Base-by-base conservation (phyloP, 30 jellyfish, hydroid and myxozoan species). In the Aurelia aurita complex sp. Pacific region DNA sequence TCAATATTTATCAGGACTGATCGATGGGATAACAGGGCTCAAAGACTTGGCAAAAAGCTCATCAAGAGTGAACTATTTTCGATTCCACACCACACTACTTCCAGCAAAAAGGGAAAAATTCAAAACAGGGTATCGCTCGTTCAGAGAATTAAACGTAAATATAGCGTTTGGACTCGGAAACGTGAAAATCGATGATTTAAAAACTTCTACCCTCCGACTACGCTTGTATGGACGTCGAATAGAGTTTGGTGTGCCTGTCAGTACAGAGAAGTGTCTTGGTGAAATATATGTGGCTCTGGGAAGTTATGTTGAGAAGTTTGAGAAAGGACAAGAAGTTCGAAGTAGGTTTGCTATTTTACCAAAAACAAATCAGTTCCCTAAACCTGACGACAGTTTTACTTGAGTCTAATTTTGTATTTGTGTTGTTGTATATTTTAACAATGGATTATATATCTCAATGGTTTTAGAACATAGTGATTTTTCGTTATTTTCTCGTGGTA, bases 171-270 rank as follows among this genome's bases (percentile, higher is more conserved):
- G 55, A 3, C 15, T 81, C 2, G n/a, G 74, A 1, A 73, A 50
- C n/a, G 79, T 71, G 61, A 61, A 61, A 15, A 11, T 72, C 11
- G 85, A 83, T 5, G 69, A 36, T 9, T 15, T 83, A 57, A 50
- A 33, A 2, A 77, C 23, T 50, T n/a, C 94, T 34, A 81, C 90
- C 4, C 57, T 92, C 19, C 73, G 98, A 59, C 38, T 92, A 3
- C 97, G 98, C 7, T 38, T 92, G 72, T 88, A 87, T 51, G 98
- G 96, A 5, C 79, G 91, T 15, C 83, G 79, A 16, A 43, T 67
- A 2, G 71, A 62, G n/a, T 67, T 63, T 52, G 89, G 94, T 2
- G 67, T 86, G 23, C 91, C 83, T 4, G 59, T 77, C 42, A 81
- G 83, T 10, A 63, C 29, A 14, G 94, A 92, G 60, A 81, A 38